Evolutionary conservation across 2,797 vertebrate genomes (phyloP).

Genomic region (Gymnothorax javanicus): DNA sequence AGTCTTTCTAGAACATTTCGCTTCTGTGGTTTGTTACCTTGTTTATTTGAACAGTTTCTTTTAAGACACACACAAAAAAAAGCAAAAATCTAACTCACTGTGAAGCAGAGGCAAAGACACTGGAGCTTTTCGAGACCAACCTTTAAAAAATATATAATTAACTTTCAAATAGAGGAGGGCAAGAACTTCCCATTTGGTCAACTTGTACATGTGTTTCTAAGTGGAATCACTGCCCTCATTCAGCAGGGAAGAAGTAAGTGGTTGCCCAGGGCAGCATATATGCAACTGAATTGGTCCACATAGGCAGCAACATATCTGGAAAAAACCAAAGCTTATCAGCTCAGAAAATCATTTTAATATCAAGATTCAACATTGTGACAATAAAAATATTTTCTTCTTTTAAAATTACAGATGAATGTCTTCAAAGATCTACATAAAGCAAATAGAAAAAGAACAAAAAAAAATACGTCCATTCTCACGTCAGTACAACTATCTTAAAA

Average conservation of each 20-base stretch:
- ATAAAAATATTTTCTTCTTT: background rate
- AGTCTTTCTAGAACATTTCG: no score
- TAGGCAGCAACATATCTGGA: background rate
- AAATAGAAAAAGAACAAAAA: background rate
- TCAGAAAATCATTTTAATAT: conserved; percentile 3
- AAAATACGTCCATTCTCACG: background rate
- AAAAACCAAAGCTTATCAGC: background rate
- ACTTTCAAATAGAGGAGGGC: no score
- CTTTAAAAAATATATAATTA: no score
- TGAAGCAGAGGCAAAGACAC: no score
- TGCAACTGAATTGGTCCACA: background rate
- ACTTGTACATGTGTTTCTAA: no score
- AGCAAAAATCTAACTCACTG: background rate
- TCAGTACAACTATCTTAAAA: background rate
- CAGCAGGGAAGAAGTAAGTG: no score
- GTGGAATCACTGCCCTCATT: no score
- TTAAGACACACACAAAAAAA: background rate
- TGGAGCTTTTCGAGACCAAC: no score
- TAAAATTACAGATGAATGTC: background rate
- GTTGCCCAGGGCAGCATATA: no score
- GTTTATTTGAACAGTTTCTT: background rate
- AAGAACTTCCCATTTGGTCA: no score
- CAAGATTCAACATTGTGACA: background rate
- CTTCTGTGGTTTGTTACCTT: background rate
- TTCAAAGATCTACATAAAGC: background rate